Evolutionary conservation across 1,140 invertebrate genomes (phyloP).

Genomic region (Apis dorsata): DNA sequence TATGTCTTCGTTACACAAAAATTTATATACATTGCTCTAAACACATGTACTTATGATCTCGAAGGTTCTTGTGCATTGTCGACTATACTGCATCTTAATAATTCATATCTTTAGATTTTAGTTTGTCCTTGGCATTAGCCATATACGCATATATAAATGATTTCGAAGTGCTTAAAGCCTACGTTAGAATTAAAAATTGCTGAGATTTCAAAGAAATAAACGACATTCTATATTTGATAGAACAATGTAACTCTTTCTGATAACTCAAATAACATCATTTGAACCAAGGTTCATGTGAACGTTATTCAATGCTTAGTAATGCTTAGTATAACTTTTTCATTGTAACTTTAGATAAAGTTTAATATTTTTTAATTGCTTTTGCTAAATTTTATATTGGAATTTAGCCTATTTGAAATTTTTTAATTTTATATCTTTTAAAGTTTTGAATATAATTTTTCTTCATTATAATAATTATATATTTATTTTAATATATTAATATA

Average conservation of each 20-base stretch:
- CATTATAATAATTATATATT: background rate
- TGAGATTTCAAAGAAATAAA: background rate
- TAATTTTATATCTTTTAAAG: background rate
- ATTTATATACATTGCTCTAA: background rate
- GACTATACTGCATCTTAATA: constrained; percentile 26
- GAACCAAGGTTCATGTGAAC: background rate
- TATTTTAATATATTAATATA: background rate
- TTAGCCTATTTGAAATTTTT: background rate
- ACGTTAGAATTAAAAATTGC: background rate
- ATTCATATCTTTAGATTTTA: constrained; percentile 16
- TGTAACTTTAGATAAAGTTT: background rate
- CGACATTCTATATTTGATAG: background rate
- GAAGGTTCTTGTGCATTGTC: constrained; percentile 3
- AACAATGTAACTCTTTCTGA: background rate
- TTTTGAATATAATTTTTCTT: background rate
- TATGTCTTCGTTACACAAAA: background rate
- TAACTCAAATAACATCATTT: background rate
- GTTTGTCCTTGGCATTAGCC: constrained; percentile 27
- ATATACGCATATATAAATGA: background rate
- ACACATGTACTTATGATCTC: background rate
- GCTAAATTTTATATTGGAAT: background rate
- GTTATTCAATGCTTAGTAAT: background rate
- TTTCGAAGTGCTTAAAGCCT: background rate
- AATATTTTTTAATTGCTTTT: background rate
- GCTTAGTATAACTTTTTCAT: background rate